Percentiles rank a stretch among this genome's conserved stretches.
Conservation (phyloP, 1,140 invertebrate genomes). For the Araneus ventricosus region DNA sequence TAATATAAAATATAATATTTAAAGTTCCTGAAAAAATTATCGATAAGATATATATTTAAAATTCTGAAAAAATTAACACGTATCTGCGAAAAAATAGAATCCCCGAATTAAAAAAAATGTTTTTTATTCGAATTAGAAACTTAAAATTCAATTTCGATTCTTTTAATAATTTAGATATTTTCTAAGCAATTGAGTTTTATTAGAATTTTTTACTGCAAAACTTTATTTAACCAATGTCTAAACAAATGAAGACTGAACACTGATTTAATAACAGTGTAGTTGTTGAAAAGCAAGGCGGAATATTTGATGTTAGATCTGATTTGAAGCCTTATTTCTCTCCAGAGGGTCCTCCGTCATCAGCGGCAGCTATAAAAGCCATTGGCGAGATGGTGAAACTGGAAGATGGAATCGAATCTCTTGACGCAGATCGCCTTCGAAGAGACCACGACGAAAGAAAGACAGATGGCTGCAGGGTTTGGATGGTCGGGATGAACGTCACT, state of each 20-base stretch:
- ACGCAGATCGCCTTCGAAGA: slow-evolving; percentile 56
- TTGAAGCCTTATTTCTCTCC: neutral
- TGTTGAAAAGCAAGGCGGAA: too few species aligned
- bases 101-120: neutral
- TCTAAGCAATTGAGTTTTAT: neutral
- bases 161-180: neutral
- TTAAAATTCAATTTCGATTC: neutral
- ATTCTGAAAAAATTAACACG: too few species aligned
- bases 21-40: too few species aligned
- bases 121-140: too few species aligned
- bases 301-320: neutral
- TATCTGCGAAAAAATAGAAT: neutral
- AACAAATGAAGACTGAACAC: too few species aligned
- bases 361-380: slow-evolving; percentile 49
- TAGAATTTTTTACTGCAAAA: neutral
- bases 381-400: slow-evolving; percentile 58
- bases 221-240: too few species aligned
- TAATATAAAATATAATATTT: too few species aligned
- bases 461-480: slow-evolving; percentile 24
- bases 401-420: neutral
- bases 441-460: neutral
- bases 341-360: neutral
- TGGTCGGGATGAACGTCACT: slow-evolving; percentile 50
- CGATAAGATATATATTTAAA: too few species aligned
- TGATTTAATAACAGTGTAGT: too few species aligned